Evolutionary conservation across 1,140 invertebrate genomes (phyloP), one percentile per base, ranked within the genome.

Genomic region (Solen grandis): DNA sequence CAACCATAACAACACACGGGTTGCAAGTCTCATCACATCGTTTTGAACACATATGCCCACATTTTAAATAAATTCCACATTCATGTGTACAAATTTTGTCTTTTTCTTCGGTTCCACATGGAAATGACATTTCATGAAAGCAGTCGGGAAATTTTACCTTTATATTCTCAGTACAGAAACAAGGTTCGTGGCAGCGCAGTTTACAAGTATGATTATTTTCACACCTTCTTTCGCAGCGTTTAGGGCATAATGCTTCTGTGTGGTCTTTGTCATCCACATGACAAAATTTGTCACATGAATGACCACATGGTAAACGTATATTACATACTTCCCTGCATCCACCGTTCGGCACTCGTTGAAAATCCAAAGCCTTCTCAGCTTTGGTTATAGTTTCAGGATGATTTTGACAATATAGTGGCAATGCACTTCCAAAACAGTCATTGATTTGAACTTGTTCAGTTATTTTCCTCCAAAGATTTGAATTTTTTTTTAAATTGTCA

Each of bases 401-500:
- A 83, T 92, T 93, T 82, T 92, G 88, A 84, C 93, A 94, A 22
- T 82, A 70, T 5, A 93, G 72, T 2, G 81, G 70, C 62, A 94
- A 62, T 65, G 85, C 72, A 82, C 55, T 31, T 5, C 84, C 82
- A 60, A 85, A 13, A 73, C 77, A 76, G 84, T 57, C 27, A 73
- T 78, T 38, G 41, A 60, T 38, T 74, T 63, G 72, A 29, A 70
- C 90, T 35, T 76, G 55, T 13, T 76, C 41, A 0, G 50, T 62
- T 31, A 94, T 91, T 2, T 90, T 87, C 50, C 77, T 86, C 93
- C 93, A 94, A 3, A 93, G 82, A 14, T 82, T 33, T 82, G 84
- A 91, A 29, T 86, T 33, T 0, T 29, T 22, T n/a, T 74, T 89
- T 13, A 96, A 85, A 29, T 94, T 92, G 3, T 93, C 87, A 85